Percentiles rank a stretch among this genome's conserved stretches.
phyloP scores from a whole-genome alignment of 2,888 invertebrate genomes.

The Drosophila sordidula region DNA sequence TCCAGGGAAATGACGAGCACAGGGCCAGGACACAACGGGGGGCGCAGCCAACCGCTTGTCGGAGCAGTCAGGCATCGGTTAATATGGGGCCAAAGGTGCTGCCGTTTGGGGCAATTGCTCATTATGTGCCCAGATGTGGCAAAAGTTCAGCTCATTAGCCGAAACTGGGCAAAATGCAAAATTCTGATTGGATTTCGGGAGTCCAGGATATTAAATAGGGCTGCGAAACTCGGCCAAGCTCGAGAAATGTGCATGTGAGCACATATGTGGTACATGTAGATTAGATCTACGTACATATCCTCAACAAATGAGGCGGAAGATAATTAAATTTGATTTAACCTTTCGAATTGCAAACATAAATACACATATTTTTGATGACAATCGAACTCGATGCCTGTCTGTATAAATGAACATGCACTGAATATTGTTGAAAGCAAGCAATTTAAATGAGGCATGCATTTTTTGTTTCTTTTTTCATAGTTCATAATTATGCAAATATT shows the following conservation, averaged over 20 bases:
- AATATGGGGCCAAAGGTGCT: constrained; percentile 10
- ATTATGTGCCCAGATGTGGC: constrained; percentile 4
- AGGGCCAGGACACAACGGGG: neutral
- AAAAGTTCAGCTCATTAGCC: constrained; percentile 28
- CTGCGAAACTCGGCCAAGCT: neutral
- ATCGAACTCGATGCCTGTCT: too few relatives aligned
- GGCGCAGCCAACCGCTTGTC: constrained; percentile 6
- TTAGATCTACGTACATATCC: too few relatives aligned
- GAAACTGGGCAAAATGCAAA: constrained; percentile 6
- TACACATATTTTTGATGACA: too few relatives aligned
- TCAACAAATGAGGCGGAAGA: too few relatives aligned
- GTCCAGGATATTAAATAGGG: constrained; percentile 1
- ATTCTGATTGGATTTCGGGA: neutral
- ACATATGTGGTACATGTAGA: too few relatives aligned
- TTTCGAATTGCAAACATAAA: too few relatives aligned
- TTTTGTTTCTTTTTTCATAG: too few relatives aligned
- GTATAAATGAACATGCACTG: too few relatives aligned
- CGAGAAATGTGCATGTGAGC: neutral
- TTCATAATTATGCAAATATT: too few relatives aligned
- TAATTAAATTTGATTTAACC: too few relatives aligned
- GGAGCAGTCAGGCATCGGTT: constrained; percentile 24
- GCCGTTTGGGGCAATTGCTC: constrained; percentile 1
- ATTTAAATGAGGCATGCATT: too few relatives aligned
- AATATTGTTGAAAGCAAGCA: too few relatives aligned
- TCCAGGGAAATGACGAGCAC: constrained; percentile 7